Evolutionary conservation across 1,140 invertebrate genomes (phyloP).

Genomic region (Heliconius hermathena): DNA sequence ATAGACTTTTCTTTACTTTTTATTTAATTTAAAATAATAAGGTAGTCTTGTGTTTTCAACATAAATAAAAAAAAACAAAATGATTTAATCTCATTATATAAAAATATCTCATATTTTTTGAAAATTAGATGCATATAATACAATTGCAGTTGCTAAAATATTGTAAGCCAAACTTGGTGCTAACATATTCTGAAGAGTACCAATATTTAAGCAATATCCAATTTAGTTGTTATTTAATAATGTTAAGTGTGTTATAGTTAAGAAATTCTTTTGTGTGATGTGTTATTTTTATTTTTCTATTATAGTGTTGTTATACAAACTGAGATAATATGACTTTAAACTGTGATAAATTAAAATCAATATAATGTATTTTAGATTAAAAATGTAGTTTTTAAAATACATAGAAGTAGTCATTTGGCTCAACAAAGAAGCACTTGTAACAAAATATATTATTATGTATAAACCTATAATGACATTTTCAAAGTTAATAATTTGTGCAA

Average conservation of each 20-base stretch:
- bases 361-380: not conserved
- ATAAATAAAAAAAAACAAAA: slow-evolving; percentile 1
- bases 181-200: not conserved
- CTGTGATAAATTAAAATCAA: slow-evolving; percentile 12
- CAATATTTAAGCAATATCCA: slow-evolving; percentile 4
- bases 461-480: not conserved
- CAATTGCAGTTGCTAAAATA: slow-evolving; percentile 2
- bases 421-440: not conserved
- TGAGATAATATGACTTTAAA: not conserved
- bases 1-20: not conserved
- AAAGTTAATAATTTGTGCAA: slow-evolving; percentile 5
- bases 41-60: not conserved
- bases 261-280: not conserved
- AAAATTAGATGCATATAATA: not conserved
- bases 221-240: not conserved
- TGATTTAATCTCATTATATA: not conserved
- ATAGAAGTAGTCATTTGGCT: not conserved
- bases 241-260: not conserved
- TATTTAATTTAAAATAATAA: not conserved
- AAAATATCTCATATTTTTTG: not conserved
- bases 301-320: slow-evolving; percentile 3
- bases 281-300: not conserved
- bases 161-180: slow-evolving; percentile 3
- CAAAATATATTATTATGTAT: not conserved
- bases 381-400: not conserved